Percentiles rank a stretch among this genome's conserved stretches.
These are phyloP conservation scores for Crypturellus tataupa DNA, from an alignment of 2,797 vertebrate species.

Conservation along the genomic window DNA sequence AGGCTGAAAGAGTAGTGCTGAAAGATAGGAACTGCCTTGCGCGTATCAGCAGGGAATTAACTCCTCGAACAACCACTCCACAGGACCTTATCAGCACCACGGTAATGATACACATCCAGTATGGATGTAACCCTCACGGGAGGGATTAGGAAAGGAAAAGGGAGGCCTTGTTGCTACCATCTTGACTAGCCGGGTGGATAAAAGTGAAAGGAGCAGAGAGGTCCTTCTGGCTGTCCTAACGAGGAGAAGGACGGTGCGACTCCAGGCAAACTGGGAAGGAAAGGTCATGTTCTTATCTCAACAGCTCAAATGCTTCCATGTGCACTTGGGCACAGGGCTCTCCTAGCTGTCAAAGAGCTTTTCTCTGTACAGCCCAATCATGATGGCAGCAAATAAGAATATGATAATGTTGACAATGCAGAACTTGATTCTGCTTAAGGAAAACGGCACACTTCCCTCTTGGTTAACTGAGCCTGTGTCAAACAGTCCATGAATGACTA, in stretches of 20 bases:
- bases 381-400: not conserved
- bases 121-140: not conserved
- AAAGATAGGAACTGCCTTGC: not conserved
- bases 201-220: not conserved
- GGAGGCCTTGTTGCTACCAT: not conserved
- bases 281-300: not conserved
- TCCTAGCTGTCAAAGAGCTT: not conserved
- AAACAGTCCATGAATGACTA: not conserved
- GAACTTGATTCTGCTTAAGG: not conserved
- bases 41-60: not conserved
- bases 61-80: not conserved
- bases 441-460: rapidly evolving
- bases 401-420: not conserved
- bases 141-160: not conserved
- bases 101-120: not conserved
- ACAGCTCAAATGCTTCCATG: not conserved
- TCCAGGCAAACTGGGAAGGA: not conserved
- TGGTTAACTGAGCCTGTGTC: not conserved
- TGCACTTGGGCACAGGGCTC: rapidly evolving
- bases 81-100: not conserved
- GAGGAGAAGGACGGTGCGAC: not conserved
- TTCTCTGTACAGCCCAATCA: not conserved
- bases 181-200: not conserved
- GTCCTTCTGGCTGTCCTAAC: not conserved
- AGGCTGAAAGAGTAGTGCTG: not conserved